Evolutionary conservation across 1,140 invertebrate species (phyloP).

Genomic region (Drosophila truncata): DNA sequence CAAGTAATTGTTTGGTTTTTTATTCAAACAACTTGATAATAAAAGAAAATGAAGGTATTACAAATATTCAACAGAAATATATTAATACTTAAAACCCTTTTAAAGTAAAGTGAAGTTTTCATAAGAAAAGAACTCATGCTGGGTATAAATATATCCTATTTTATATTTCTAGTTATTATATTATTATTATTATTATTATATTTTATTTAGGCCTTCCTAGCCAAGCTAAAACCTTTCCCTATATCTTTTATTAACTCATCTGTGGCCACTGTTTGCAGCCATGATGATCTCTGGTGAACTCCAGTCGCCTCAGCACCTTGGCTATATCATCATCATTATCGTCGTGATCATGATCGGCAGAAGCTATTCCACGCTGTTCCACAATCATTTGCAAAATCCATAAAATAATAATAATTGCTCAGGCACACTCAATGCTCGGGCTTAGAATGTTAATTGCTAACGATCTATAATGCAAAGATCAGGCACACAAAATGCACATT

Average conservation of each 20-base stretch:
- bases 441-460: conserved; percentile 65
- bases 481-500: conserved; percentile 35
- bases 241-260: no score
- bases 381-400: conserved; percentile 57
- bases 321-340: neutral
- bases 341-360: neutral
- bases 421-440: conserved; percentile 1
- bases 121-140: no score
- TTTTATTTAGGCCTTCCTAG: neutral
- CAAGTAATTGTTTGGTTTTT: neutral
- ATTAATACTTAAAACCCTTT: neutral
- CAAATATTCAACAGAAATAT: neutral
- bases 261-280: conserved; percentile 15
- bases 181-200: neutral
- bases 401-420: conserved; percentile 60
- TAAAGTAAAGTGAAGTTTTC: neutral
- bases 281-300: conserved; percentile 22
- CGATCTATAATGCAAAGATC: conserved; percentile 60
- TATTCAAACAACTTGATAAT: neutral
- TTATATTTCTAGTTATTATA: neutral
- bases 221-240: no score
- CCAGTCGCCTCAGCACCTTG: conserved; percentile 28
- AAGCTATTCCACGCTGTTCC: conserved; percentile 29
- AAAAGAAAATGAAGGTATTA: neutral
- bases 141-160: neutral